Evolutionary conservation across 2,888 invertebrate genomes (phyloP), one percentile per base, ranked within the genome.

Genomic region (Clivina fossor): DNA sequence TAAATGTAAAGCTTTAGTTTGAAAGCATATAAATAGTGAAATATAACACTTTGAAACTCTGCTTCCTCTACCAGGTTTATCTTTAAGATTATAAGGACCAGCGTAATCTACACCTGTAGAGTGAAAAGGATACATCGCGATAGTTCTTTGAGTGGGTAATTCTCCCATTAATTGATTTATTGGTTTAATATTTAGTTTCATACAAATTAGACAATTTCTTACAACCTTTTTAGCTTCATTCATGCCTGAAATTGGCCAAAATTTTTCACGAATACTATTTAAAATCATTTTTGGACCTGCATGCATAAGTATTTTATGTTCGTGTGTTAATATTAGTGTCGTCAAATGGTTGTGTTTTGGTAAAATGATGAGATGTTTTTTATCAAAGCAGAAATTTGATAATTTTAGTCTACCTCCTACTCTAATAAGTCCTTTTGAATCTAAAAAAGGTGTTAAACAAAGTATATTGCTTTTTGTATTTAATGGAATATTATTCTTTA

Each of bases 1-100:
- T 3, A 56, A 20, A 37, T 64, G 64, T 11, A 64, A 58, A 7
- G 61, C 62, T 38, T 58, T 58, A 2, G 64, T 64, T 1, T 60
- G 37, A 40, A 62, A 61, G 51, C 66, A 68, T 2, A 68, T 59
- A 56, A 63, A 66, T n/a, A 64, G 7, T 16, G 58, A 58, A 5
- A 68, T 54, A 51, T 65, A 66, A 4, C 59, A 59, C 48, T 68
- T 67, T 1, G 26, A 49, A 0, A 55, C 56, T 33, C 58, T 56
- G 1, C 55, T 48, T 16, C 64, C 63, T n/a, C 64, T 24, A 7
- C 59, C 40, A 13, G 4, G 19, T 7, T 49, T 32, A 3, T 59
- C 57, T 18, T 60, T 56, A 4, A 64, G 43, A 1, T 35, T 19
- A 24, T 60, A 50, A 13, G 58, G 60, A n/a, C 32, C 1, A 8